Conservation (phyloP, 2,113 vertebrate species). For the Ochotona princeps region DNA sequence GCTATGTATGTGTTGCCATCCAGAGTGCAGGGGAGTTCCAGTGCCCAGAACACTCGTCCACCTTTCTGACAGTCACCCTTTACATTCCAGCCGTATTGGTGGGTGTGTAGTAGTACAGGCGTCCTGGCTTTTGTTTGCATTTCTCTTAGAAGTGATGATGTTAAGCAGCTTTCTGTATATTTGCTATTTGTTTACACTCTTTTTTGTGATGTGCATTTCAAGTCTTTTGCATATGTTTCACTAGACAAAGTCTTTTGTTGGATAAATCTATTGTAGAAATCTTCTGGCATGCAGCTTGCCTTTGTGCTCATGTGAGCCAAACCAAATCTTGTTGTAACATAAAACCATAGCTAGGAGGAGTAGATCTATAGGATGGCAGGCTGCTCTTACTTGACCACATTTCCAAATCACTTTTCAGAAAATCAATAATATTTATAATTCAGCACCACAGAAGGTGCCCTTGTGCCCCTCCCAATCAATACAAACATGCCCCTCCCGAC, state of each 20-base stretch:
- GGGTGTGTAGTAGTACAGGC: neutral
- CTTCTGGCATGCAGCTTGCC: neutral
- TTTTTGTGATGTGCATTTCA: slow-evolving; percentile 25
- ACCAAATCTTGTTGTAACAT: slow-evolving; percentile 46
- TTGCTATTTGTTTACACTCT: neutral
- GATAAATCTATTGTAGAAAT: neutral
- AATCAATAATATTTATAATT: slow-evolving; percentile 67
- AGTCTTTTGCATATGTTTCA: neutral
- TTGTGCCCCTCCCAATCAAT: slow-evolving; percentile 33
- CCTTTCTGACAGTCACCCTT: neutral
- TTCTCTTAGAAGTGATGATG: neutral
- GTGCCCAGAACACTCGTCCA: neutral
- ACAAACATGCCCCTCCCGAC: neutral
- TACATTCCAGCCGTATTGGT: neutral
- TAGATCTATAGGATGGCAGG: neutral
- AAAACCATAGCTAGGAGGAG: slow-evolving; percentile 44
- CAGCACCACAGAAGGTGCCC: slow-evolving; percentile 64
- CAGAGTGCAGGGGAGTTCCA: neutral
- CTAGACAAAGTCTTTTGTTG: neutral
- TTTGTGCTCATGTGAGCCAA: neutral
- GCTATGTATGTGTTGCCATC: neutral
- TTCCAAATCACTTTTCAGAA: slow-evolving; percentile 68
- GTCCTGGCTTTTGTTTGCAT: neutral
- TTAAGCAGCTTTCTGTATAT: neutral
- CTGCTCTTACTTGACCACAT: slow-evolving; percentile 54